These are phyloP conservation scores for Colinus virginianus DNA, from an alignment of 2,113 vertebrate genomes.

Conservation along the genomic window DNA sequence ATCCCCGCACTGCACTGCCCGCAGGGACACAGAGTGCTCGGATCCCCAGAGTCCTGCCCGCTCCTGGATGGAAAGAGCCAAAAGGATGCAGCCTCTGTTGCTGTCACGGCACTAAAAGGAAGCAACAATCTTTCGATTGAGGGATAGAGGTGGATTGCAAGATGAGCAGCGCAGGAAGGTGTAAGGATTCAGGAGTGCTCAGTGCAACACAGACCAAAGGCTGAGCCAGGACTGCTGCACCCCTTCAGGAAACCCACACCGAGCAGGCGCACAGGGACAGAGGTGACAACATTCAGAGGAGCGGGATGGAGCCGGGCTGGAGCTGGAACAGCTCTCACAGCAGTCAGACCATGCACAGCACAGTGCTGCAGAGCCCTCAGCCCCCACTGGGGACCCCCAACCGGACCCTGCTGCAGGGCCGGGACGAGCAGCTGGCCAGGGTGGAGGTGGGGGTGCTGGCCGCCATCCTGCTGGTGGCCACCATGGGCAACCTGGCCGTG, in stretches of 20 bases:
- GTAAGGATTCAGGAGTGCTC: background rate
- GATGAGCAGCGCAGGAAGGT: background rate
- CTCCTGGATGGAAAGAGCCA: background rate
- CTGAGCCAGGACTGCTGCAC: background rate
- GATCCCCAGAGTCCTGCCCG: fast-evolving
- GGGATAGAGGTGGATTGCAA: fast-evolving
- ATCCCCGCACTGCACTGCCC: background rate
- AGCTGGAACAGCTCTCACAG: background rate
- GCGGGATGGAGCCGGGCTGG: background rate
- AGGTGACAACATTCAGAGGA: background rate
- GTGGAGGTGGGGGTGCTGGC: slow-evolving; percentile 78
- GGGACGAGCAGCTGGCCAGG: slow-evolving; percentile 82
- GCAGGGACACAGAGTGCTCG: background rate
- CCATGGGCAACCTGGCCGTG: slow-evolving; percentile 74
- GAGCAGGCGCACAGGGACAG: background rate
- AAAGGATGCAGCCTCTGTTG: background rate
- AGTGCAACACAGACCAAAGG: background rate
- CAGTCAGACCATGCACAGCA: background rate
- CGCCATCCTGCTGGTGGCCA: slow-evolving; percentile 72
- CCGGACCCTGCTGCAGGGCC: slow-evolving; percentile 50
- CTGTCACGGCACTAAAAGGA: background rate
- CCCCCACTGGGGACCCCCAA: background rate
- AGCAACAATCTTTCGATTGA: background rate
- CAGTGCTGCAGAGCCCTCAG: background rate
- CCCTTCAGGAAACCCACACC: background rate